phyloP scores from a whole-genome alignment of 2,888 invertebrate species.

The Drosophila paramelanica region DNA sequence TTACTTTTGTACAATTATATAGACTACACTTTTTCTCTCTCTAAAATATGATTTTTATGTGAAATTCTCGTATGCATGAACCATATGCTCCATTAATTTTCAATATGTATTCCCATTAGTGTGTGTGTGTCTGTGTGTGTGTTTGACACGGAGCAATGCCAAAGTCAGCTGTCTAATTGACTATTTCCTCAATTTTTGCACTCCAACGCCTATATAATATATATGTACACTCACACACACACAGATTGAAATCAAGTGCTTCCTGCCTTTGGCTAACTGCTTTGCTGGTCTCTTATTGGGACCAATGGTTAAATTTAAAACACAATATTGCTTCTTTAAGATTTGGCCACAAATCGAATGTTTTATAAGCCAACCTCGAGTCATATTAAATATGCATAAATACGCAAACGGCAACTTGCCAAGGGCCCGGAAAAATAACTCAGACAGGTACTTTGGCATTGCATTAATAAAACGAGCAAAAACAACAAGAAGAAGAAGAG shows the following conservation, averaged over 20 bases:
- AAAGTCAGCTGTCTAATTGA: constrained; percentile 47
- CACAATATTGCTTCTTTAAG: constrained; percentile 2
- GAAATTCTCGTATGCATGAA: constrained; percentile 1
- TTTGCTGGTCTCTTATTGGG: constrained; percentile 19
- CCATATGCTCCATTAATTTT: constrained; percentile 45
- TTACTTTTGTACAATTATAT: constrained; percentile 52
- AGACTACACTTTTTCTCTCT: constrained; percentile 13
- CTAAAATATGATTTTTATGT: constrained; percentile 27
- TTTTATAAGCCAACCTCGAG: constrained; percentile 7
- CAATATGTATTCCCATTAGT: constrained; percentile 35
- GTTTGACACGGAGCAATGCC: not conserved
- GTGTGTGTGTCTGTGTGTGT: not conserved
- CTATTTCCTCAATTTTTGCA: constrained; percentile 53
- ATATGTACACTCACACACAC: not conserved
- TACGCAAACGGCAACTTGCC: constrained; percentile 41
- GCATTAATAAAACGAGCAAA: constrained; percentile 36
- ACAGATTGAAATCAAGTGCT: not conserved
- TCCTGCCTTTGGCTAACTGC: not conserved
- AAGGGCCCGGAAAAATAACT: constrained; percentile 47
- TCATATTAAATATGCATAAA: constrained; percentile 48
- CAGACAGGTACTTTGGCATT: constrained; percentile 57
- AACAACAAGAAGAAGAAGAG: not conserved
- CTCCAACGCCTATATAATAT: constrained; percentile 22
- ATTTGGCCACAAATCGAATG: not conserved
- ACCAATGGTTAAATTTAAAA: constrained; percentile 12